Percentiles rank a stretch among this genome's conserved stretches.
Evolutionary conservation across 2,113 vertebrate species (phyloP).

Genomic region (Oceanites oceanicus): DNA sequence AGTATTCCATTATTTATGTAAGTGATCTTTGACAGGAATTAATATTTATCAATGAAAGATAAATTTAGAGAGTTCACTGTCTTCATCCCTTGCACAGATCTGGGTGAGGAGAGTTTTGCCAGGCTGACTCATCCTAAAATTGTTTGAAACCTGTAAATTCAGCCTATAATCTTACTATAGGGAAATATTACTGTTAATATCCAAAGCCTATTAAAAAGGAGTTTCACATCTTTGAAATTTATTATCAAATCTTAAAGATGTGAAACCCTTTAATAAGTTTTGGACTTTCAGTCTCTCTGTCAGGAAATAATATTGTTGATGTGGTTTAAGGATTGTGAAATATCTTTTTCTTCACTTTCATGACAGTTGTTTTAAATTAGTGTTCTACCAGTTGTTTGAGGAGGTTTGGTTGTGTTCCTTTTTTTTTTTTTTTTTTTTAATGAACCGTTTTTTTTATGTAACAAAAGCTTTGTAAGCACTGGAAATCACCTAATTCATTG

Average conservation of each 20-base stretch:
- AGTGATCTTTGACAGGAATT: not conserved
- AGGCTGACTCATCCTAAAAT: not conserved
- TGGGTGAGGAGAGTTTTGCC: not conserved
- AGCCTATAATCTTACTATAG: not conserved
- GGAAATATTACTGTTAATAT: conserved; percentile 1
- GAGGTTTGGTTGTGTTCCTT: not conserved
- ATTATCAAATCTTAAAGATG: not conserved
- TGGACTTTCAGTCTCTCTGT: not conserved
- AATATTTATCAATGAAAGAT: not conserved
- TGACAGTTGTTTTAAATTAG: not conserved
- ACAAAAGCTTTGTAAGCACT: not conserved
- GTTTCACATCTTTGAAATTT: conserved; percentile 7
- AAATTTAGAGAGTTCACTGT: not conserved
- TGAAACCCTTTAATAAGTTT: not conserved
- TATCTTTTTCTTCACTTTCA: not conserved
- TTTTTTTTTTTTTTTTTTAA: not conserved
- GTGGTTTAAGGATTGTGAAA: not conserved
- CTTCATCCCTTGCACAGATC: not conserved
- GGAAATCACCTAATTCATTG: not conserved
- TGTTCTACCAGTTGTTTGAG: not conserved
- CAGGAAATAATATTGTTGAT: not conserved
- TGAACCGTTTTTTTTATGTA: not conserved
- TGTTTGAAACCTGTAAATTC: not conserved
- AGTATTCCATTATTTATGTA: not conserved
- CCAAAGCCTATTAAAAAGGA: conserved; percentile 12